These are phyloP conservation scores for Melanargia galathea DNA, from an alignment of 2,888 invertebrate species.

Conservation along the genomic window DNA sequence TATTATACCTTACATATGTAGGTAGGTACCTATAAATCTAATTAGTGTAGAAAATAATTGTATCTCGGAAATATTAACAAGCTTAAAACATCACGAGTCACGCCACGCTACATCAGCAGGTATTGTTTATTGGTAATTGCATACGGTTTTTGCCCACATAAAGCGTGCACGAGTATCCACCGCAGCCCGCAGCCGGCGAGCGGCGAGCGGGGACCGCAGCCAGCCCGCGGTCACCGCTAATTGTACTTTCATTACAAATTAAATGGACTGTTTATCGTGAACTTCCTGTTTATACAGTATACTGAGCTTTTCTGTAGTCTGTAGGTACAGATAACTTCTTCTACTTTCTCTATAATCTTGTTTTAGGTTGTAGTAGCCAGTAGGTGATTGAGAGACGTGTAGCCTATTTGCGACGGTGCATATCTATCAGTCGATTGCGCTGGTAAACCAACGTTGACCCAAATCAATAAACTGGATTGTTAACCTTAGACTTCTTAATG, in stretches of 20 bases:
- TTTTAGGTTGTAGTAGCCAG: no score
- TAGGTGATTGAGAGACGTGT: neutral
- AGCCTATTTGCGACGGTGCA: no score
- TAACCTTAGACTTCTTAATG: no score
- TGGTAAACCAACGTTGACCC: no score
- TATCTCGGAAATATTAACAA: no score
- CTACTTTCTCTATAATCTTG: neutral
- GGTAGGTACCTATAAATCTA: no score
- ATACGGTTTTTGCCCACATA: conserved; percentile 21
- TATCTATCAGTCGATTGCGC: no score
- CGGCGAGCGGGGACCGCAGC: conserved; percentile 39
- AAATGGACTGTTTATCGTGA: conserved; percentile 57
- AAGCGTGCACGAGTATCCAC: conserved; percentile 4
- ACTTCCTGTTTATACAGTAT: conserved; percentile 19
- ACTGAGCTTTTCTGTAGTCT: conserved; percentile 14
- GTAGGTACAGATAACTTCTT: neutral
- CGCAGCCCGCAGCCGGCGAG: conserved; percentile 5
- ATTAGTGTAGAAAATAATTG: no score
- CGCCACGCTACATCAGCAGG: neutral
- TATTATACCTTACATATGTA: no score
- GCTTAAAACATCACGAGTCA: neutral
- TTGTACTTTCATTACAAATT: conserved; percentile 65
- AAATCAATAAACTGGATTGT: no score
- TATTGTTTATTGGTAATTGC: conserved; percentile 9
- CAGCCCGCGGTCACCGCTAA: conserved; percentile 56